Conservation (phyloP, 2,113 vertebrate species). For the Lutjanus erythropterus region DNA sequence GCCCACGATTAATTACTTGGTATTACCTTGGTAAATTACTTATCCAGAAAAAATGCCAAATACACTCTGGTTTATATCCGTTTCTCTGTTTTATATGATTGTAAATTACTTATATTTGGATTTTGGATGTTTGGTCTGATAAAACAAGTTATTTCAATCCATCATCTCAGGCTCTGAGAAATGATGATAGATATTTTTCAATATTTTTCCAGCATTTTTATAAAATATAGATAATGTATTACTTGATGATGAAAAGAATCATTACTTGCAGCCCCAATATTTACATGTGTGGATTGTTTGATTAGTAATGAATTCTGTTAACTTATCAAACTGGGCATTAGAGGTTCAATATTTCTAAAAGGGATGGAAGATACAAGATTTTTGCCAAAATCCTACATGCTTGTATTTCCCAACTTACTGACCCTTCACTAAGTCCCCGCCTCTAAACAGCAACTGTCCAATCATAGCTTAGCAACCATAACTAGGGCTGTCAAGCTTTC, state of each 20-base stretch:
- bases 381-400: too few relatives aligned
- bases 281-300: too few relatives aligned
- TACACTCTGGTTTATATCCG: neutral
- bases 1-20: too few relatives aligned
- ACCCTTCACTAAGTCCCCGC: too few relatives aligned
- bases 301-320: too few relatives aligned
- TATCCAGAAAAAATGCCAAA: neutral
- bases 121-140: neutral
- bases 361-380: too few relatives aligned
- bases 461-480: too few relatives aligned
- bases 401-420: too few relatives aligned
- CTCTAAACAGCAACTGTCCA: too few relatives aligned
- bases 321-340: neutral
- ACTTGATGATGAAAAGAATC: neutral
- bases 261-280: too few relatives aligned
- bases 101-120: neutral
- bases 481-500: too few relatives aligned
- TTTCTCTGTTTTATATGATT: neutral
- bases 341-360: neutral
- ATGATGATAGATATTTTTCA: neutral
- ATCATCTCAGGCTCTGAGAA: neutral
- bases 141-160: neutral
- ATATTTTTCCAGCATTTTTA: neutral
- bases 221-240: neutral
- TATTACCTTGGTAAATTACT: too few relatives aligned